Evolutionary conservation across 35 echinoderm and acorn worm species (phyloP).

Genomic region (Ptychodera flava): DNA sequence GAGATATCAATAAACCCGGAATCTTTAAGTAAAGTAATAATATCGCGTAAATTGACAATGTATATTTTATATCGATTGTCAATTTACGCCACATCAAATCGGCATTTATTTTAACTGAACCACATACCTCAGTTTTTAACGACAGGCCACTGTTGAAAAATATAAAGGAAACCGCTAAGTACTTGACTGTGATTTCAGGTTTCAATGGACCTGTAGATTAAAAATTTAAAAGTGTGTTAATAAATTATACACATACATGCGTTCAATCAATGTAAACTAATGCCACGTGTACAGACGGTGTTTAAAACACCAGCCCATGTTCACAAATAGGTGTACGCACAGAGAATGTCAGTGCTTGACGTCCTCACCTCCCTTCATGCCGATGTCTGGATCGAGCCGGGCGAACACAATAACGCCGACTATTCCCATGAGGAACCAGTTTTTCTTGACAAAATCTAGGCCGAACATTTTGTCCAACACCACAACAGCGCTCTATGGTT

Average conservation of each 20-base stretch:
- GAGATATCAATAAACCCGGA: no score
- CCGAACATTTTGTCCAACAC: constrained; percentile 46
- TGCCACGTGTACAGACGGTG: background rate
- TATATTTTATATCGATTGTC: no score
- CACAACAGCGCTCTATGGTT: no score
- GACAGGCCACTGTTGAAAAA: constrained; percentile 99
- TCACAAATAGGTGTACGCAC: no score
- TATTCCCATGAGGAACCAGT: constrained; percentile 95
- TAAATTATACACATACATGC: background rate
- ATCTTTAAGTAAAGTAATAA: no score
- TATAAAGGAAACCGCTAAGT: constrained; percentile 87
- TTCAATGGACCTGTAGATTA: constrained; percentile 64
- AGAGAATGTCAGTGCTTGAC: no score
- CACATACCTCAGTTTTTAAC: constrained; percentile 87
- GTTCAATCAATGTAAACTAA: background rate
- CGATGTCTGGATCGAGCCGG: constrained; percentile 64
- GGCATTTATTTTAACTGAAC: no score
- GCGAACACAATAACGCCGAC: constrained; percentile 61
- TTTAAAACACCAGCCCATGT: no score
- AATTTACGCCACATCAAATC: no score
- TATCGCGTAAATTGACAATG: no score
- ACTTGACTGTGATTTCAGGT: constrained; percentile 97
- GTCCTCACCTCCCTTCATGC: constrained; percentile 87
- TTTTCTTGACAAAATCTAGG: constrained; percentile 75
- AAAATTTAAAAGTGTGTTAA: background rate